These are phyloP conservation scores for Frieseomelitta varia DNA, from an alignment of 1,140 invertebrate genomes.

Conservation along the genomic window DNA sequence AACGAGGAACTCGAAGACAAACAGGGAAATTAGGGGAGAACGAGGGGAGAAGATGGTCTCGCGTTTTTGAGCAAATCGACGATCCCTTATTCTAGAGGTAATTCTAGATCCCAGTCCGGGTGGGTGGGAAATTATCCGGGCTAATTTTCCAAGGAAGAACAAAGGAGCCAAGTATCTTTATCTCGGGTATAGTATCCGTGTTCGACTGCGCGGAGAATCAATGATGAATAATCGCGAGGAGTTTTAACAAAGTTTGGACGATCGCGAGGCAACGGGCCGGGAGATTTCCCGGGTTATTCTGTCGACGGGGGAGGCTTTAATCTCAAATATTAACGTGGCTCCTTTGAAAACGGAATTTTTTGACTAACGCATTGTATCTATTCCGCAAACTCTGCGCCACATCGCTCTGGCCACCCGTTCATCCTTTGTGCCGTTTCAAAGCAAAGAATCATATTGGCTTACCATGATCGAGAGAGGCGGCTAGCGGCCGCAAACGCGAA, in stretches of 20 bases:
- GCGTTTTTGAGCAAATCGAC: not conserved
- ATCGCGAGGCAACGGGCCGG: slow-evolving; percentile 12
- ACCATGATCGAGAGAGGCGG: not conserved
- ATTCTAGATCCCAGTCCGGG: not conserved
- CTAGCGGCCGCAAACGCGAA: not conserved
- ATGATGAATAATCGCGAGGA: not conserved
- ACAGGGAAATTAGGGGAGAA: not conserved
- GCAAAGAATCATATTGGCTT: slow-evolving; percentile 2
- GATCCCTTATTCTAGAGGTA: not conserved
- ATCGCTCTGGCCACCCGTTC: not conserved
- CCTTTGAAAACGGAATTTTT: slow-evolving; percentile 30
- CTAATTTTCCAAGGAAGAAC: not conserved
- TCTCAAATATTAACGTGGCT: slow-evolving; percentile 47
- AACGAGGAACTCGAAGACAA: not conserved
- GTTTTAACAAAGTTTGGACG: not conserved
- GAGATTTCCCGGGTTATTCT: not conserved
- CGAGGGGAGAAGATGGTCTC: not conserved
- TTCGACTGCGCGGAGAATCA: not conserved
- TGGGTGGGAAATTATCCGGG: not conserved
- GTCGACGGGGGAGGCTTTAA: slow-evolving; percentile 13
- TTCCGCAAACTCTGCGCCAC: not conserved
- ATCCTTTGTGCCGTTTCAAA: slow-evolving; percentile 4
- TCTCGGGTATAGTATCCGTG: not conserved
- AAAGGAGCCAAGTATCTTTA: not conserved
- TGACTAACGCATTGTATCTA: slow-evolving; percentile 30